Evolutionary conservation across 2,113 vertebrate species (phyloP), one percentile per base, ranked within the genome.

Genomic region (Melierax canorus): DNA sequence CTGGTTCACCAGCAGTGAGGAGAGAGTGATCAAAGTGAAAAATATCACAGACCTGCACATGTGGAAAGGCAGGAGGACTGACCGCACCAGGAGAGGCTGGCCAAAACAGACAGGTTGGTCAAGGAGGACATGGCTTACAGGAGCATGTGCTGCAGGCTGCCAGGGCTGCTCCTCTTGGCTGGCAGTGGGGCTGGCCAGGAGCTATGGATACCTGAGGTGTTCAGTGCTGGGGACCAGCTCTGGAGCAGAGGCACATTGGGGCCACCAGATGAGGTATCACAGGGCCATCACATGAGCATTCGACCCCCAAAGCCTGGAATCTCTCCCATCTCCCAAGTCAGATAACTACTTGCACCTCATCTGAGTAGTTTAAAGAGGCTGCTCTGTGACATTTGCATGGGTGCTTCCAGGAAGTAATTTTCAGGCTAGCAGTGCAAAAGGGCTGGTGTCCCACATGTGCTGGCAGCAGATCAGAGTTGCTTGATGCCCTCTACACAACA

Each of bases 31-130:
- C 23, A 36, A 77, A 46, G 10, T 29, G 34, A 29, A 45, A 26
- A 41, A 84, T 43, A 26, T 43, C 20, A 20, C 7, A 6, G 1
- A 51, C 6, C 14, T 62, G 36, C 2, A 0, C 0, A 0, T 18
- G 2, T 30, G 34, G 15, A 67, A 62, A 62, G 34, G 30, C 7
- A 38, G 11, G 12, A 56, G 17, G 13, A 41, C 22, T 62, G 41
- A 68, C 16, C 1, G 2, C 21, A 58, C 13, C 2, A 1, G 41
- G 10, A 23, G 24, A 73, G 26, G 24, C n/a, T 55, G 10, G n/a
- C 11, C 24, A 38, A 68, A 89, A 45, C 0, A 4, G 38, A 9
- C 11, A 63, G 12, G 12, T 9, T 76, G 71, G 46, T 36, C 24
- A 62, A 68, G 14, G 21, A 67, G 4, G 10, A 23, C 7, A 86